These are phyloP conservation scores for Cacajao melanocephalus DNA, from an alignment of 2,797 vertebrate genomes.

Conservation along the genomic window DNA sequence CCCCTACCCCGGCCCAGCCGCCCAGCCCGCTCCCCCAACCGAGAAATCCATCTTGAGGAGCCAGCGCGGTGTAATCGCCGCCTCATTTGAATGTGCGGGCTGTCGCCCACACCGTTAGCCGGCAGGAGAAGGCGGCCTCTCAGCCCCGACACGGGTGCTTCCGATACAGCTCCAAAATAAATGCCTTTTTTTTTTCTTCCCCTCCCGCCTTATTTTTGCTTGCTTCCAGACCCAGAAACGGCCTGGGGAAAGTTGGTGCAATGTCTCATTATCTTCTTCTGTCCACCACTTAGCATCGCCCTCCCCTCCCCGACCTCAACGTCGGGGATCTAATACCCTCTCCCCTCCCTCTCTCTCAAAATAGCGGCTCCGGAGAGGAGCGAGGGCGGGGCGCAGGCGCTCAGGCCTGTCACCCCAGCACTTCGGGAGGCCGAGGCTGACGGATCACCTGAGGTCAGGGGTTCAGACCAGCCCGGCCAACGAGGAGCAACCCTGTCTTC, in stretches of 20 bases:
- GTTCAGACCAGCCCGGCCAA: background rate
- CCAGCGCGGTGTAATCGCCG: background rate
- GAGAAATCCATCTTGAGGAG: constrained; percentile 25
- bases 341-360: background rate
- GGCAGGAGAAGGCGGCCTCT: background rate
- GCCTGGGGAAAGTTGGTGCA: background rate
- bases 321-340: background rate
- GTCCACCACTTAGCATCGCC: background rate
- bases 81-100: constrained; percentile 13
- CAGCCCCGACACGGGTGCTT: constrained; percentile 13
- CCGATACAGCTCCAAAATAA: background rate
- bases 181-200: background rate
- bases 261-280: constrained; percentile 41
- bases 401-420: background rate
- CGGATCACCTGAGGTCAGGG: no score
- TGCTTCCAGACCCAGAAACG: background rate
- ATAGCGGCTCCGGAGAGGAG: background rate
- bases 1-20: constrained; percentile 23
- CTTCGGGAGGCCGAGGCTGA: background rate
- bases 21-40: background rate
- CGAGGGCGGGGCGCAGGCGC: background rate
- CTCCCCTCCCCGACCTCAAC: background rate
- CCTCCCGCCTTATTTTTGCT: background rate
- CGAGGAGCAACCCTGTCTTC: no score
- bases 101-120: background rate